A percentile compares a stretch with the other conserved stretches of the same genome.
Evolutionary conservation across 2,797 vertebrate species (phyloP).

Genomic region (Pseudomugil gertrudae): DNA sequence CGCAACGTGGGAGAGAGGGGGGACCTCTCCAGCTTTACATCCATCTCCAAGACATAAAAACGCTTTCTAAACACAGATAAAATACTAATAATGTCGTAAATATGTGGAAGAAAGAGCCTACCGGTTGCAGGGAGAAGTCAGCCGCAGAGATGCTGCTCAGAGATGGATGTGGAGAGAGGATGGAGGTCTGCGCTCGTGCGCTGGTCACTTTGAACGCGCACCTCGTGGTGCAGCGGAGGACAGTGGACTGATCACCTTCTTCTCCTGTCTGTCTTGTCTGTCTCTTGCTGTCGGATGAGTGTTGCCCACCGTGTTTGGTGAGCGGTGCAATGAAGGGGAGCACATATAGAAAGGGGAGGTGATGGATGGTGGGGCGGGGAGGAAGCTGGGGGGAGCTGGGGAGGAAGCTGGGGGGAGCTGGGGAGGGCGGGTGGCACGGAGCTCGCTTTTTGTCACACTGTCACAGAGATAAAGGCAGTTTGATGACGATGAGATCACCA

Average conservation of each 20-base stretch:
- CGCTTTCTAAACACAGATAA: neutral
- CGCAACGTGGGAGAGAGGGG: too few species aligned
- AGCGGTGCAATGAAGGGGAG: neutral
- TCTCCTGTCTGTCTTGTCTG: slow-evolving; percentile 7
- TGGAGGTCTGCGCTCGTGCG: slow-evolving; percentile 49
- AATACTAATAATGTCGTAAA: neutral
- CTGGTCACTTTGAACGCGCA: slow-evolving; percentile 72
- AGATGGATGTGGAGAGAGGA: slow-evolving; percentile 6
- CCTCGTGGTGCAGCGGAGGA: slow-evolving; percentile 59
- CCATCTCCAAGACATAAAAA: too few species aligned
- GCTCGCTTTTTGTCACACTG: slow-evolving; percentile 8
- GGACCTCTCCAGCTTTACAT: too few species aligned
- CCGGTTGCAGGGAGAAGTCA: slow-evolving; percentile 17
- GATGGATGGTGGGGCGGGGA: neutral
- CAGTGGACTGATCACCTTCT: neutral
- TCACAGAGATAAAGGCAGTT: neutral
- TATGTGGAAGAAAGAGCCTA: slow-evolving; percentile 26
- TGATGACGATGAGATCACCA: neutral
- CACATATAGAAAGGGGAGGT: slow-evolving; percentile 1
- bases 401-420: neutral
- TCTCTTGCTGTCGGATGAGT: slow-evolving; percentile 19
- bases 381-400: neutral
- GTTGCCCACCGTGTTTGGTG: slow-evolving; percentile 35
- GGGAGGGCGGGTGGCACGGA: neutral
- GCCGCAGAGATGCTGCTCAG: slow-evolving; percentile 13